Evolutionary conservation across 2,888 invertebrate genomes (phyloP).

Genomic region (Temnothorax ravouxi): DNA sequence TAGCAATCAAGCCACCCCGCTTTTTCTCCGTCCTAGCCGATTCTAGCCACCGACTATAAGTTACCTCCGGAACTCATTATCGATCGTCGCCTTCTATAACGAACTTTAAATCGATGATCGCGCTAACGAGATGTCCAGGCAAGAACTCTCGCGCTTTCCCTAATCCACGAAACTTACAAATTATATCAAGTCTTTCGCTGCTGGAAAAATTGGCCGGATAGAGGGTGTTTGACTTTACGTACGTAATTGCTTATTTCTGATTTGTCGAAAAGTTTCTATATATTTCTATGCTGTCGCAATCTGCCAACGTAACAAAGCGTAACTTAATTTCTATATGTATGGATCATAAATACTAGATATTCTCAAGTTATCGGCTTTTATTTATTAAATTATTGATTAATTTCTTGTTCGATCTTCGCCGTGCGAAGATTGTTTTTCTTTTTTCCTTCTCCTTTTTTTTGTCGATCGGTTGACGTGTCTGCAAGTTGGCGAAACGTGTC

Average conservation of each 20-base stretch:
- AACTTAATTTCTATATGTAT: not conserved
- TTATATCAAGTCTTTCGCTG: conserved; percentile 33
- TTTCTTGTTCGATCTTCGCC: not conserved
- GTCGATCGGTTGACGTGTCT: not conserved
- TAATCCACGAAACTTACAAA: conserved; percentile 58
- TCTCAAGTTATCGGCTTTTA: not conserved
- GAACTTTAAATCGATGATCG: conserved; percentile 83
- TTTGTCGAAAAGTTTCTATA: not conserved
- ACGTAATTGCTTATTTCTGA: not conserved
- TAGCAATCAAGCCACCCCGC: conserved; percentile 82
- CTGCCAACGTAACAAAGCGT: not conserved
- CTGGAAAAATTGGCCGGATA: not conserved
- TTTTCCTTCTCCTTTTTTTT: not conserved
- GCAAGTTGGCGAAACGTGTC: not conserved
- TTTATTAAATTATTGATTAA: not conserved
- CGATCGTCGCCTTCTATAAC: conserved; percentile 78
- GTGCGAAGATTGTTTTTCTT: not conserved
- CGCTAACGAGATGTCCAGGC: conserved; percentile 76
- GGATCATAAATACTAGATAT: not conserved
- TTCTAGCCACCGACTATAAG: conserved; percentile 72
- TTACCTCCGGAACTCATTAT: conserved; percentile 78
- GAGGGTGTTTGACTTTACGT: not conserved
- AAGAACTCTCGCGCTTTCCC: conserved; percentile 64
- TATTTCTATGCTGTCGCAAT: not conserved
- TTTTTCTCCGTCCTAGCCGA: conserved; percentile 75